Percentiles rank a stretch among this genome's conserved stretches.
Evolutionary conservation across 35 echinoderm and acorn worm genomes (phyloP).

Genomic region (Lytechinus pictus): DNA sequence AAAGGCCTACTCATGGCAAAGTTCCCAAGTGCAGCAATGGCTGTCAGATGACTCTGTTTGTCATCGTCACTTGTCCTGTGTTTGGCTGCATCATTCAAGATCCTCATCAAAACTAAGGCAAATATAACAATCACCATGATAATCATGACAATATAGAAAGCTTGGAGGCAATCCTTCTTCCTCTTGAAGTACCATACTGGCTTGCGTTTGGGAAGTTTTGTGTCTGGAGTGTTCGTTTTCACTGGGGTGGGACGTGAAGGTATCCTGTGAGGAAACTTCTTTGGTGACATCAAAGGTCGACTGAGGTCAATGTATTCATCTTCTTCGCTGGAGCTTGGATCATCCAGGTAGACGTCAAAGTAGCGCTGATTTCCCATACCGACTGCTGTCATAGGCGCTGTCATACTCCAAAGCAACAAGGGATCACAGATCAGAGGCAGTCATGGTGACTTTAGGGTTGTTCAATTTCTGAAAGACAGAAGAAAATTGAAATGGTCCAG

Average conservation of each 20-base stretch:
- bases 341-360: slow-evolving; percentile 84
- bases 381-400: slow-evolving; percentile 32
- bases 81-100: slow-evolving; percentile 61
- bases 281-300: slow-evolving; percentile 80
- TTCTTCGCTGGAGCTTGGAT: slow-evolving; percentile 69
- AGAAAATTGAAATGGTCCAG: neutral
- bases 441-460: neutral
- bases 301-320: slow-evolving; percentile 50
- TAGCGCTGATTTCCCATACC: slow-evolving; percentile 65
- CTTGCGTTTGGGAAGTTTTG: slow-evolving; percentile 46
- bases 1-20: slow-evolving; percentile 3
- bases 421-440: neutral
- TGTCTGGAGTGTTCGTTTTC: neutral
- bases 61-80: neutral
- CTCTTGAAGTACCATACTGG: slow-evolving; percentile 49
- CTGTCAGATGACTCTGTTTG: neutral
- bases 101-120: slow-evolving; percentile 73
- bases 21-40: neutral
- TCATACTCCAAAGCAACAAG: slow-evolving; percentile 29
- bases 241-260: slow-evolving; percentile 20
- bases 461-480: neutral
- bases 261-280: slow-evolving; percentile 42
- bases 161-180: slow-evolving; percentile 67
- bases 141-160: slow-evolving; percentile 66
- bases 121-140: slow-evolving; percentile 56